A percentile compares a stretch with the other conserved stretches of the same genome.
These are phyloP conservation scores for Globodera rostochiensis DNA, from an alignment of 1,140 invertebrate genomes.

Conservation along the genomic window DNA sequence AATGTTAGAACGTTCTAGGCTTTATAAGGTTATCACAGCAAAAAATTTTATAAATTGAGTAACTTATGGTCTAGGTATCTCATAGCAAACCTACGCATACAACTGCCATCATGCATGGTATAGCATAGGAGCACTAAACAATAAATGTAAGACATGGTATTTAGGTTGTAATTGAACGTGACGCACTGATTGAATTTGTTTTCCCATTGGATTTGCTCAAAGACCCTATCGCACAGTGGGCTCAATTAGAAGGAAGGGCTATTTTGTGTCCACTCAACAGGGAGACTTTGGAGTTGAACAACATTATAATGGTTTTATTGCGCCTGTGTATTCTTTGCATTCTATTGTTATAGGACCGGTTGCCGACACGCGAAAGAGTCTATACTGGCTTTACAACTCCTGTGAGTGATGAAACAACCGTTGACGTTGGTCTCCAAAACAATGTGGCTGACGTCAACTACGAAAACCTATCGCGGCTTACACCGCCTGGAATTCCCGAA, in stretches of 20 bases:
- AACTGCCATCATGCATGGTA: too few relatives aligned
- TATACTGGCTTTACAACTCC: background rate
- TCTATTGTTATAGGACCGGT: background rate
- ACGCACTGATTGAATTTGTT: too few relatives aligned
- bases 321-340: background rate
- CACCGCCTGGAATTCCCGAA: background rate
- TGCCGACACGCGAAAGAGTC: background rate
- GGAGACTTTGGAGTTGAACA: background rate
- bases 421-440: background rate
- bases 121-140: too few relatives aligned
- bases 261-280: constrained; percentile 9
- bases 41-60: too few relatives aligned
- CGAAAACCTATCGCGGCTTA: background rate
- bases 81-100: too few relatives aligned
- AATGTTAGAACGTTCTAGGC: too few relatives aligned
- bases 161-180: too few relatives aligned
- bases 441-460: background rate
- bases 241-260: background rate
- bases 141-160: too few relatives aligned
- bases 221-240: background rate
- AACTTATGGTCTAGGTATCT: too few relatives aligned
- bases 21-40: too few relatives aligned
- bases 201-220: too few relatives aligned
- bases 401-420: background rate
- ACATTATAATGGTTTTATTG: background rate